Evolutionary conservation across 2,113 vertebrate species (phyloP).

Genomic region (Antigone vipio): DNA sequence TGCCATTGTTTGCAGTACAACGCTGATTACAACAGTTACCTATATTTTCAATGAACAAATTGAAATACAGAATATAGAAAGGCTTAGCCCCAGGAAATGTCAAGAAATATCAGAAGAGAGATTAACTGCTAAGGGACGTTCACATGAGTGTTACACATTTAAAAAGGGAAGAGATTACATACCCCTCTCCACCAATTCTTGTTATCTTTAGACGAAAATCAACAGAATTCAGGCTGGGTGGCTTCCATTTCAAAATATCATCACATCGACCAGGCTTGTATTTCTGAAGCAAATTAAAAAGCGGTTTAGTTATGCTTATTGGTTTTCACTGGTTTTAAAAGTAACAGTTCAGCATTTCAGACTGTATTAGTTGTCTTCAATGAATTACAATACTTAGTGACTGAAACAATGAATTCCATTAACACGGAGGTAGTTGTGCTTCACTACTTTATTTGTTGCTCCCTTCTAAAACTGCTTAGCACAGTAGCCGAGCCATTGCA

Average conservation of each 20-base stretch:
- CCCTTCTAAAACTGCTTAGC: neutral
- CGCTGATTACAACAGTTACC: neutral
- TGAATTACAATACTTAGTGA: slow-evolving; percentile 19
- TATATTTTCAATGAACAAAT: neutral
- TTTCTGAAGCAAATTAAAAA: slow-evolving; percentile 80
- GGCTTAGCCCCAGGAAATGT: neutral
- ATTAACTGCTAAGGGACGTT: neutral
- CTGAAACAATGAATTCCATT: slow-evolving; percentile 26
- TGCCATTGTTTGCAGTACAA: neutral
- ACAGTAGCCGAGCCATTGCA: neutral
- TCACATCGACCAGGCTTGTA: slow-evolving; percentile 95
- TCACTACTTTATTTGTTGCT: slow-evolving; percentile 17
- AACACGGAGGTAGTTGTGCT: neutral
- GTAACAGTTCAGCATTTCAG: slow-evolving; percentile 47
- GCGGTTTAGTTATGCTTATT: slow-evolving; percentile 59
- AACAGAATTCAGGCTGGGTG: slow-evolving; percentile 96
- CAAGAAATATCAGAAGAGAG: slow-evolving; percentile 22
- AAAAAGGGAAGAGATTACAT: slow-evolving; percentile 70
- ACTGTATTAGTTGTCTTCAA: slow-evolving; percentile 29
- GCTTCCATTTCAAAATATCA: slow-evolving; percentile 99
- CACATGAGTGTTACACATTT: neutral
- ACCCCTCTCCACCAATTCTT: slow-evolving; percentile 98
- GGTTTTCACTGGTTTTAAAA: slow-evolving; percentile 27
- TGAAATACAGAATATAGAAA: neutral
- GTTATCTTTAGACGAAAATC: slow-evolving; percentile 98